Evolutionary conservation across 1,140 invertebrate genomes (phyloP).

Genomic region (Brachionus paranguensis): DNA sequence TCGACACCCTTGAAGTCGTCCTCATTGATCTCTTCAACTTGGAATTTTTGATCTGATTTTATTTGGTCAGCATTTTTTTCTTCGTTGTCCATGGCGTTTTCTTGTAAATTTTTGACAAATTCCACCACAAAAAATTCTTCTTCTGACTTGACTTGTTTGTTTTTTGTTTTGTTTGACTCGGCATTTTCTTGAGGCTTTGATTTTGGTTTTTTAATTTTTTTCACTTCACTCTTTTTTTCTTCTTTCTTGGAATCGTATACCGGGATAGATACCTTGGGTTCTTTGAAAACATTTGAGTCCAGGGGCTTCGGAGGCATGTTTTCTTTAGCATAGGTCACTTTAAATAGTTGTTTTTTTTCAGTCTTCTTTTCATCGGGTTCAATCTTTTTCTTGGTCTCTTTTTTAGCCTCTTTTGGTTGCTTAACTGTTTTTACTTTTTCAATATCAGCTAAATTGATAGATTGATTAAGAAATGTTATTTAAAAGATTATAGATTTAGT

Average conservation of each 20-base stretch:
- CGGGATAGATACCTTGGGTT: neutral
- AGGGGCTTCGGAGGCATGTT: neutral
- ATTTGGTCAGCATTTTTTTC: neutral
- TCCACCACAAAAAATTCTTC: conserved; percentile 23
- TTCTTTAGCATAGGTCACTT: conserved; percentile 10
- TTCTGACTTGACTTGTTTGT: neutral
- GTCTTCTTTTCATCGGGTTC: neutral
- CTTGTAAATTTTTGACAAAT: conserved; percentile 24
- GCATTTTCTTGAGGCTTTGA: neutral
- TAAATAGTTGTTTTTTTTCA: neutral
- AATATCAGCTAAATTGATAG: neutral
- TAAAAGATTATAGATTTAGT: neutral
- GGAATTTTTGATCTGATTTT: neutral
- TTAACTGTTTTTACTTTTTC: neutral
- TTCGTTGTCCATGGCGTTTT: neutral
- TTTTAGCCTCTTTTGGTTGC: neutral
- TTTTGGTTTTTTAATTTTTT: neutral
- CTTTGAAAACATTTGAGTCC: neutral
- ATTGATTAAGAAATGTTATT: neutral
- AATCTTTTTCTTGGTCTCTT: neutral
- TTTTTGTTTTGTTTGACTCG: neutral
- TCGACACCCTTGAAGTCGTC: neutral
- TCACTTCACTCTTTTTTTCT: neutral
- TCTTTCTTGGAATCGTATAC: neutral
- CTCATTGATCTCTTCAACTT: neutral